phyloP scores from a whole-genome alignment of 2,797 vertebrate species.

The Morus bassanus region DNA sequence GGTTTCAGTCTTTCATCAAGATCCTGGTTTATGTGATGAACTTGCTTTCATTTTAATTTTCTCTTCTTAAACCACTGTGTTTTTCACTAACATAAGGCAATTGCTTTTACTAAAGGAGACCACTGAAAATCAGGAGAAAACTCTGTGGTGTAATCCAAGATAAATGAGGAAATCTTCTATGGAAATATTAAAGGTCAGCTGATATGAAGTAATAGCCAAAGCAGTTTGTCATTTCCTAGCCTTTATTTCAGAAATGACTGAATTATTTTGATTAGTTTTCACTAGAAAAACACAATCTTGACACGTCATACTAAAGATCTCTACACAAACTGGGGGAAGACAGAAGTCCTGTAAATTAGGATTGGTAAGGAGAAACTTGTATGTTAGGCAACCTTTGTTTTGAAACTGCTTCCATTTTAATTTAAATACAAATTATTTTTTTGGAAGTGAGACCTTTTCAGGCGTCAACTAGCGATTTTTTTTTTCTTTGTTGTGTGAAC shows the following conservation, averaged over 20 bases:
- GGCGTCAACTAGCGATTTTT: fast-evolving
- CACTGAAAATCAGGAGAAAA: not conserved
- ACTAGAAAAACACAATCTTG: not conserved
- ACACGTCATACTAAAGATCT: not conserved
- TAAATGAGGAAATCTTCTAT: not conserved
- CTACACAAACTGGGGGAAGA: not conserved
- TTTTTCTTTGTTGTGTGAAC: fast-evolving
- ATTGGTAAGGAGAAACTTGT: not conserved
- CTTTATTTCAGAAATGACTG: not conserved
- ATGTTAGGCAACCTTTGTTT: not conserved
- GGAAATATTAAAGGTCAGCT: not conserved
- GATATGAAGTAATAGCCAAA: not conserved
- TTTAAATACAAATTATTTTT: not conserved
- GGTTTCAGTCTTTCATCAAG: not conserved
- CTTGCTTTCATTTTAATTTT: not conserved
- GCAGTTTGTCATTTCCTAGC: not conserved
- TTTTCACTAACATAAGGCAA: not conserved
- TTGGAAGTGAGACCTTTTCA: not conserved
- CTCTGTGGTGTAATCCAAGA: not conserved
- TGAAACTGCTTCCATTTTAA: not conserved
- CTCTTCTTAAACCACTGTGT: not conserved
- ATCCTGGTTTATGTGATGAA: not conserved
- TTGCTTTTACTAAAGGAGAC: not conserved
- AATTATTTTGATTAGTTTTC: not conserved
- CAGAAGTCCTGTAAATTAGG: not conserved